A percentile compares a stretch with the other conserved stretches of the same genome.
Evolutionary conservation across 2,888 invertebrate genomes (phyloP).

Genomic region (Dione juno): DNA sequence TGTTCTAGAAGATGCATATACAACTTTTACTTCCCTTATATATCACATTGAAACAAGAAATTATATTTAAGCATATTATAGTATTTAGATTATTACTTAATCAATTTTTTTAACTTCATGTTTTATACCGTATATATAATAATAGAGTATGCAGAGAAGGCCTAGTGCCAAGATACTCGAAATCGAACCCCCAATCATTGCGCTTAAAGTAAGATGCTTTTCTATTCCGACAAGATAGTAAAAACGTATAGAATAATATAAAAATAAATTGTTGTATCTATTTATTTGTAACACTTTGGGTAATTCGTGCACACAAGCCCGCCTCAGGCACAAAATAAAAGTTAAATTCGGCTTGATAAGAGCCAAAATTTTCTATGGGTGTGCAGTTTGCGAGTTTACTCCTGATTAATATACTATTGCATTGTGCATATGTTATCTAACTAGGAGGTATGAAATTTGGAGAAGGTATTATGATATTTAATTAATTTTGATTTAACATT

Average conservation of each 20-base stretch:
- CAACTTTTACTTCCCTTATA: too few species aligned
- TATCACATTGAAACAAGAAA: too few species aligned
- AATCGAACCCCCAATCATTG: too few species aligned
- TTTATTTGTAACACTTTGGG: slow-evolving; percentile 49
- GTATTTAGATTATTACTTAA: too few species aligned
- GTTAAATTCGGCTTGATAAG: slow-evolving; percentile 75
- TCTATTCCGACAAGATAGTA: too few species aligned
- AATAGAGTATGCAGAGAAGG: too few species aligned
- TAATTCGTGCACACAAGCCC: slow-evolving; percentile 66
- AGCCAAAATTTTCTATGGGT: slow-evolving; percentile 81
- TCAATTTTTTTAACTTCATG: too few species aligned
- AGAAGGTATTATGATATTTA: not conserved
- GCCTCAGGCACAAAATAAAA: slow-evolving; percentile 79
- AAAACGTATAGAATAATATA: not conserved
- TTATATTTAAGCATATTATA: too few species aligned
- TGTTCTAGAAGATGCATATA: too few species aligned
- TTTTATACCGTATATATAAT: too few species aligned
- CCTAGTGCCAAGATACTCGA: too few species aligned
- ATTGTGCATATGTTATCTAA: slow-evolving; percentile 35
- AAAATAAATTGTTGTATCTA: slow-evolving; percentile 41
- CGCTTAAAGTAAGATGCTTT: too few species aligned
- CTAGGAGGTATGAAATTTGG: slow-evolving; percentile 16
- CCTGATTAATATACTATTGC: slow-evolving; percentile 39
- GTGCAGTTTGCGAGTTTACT: slow-evolving; percentile 56
- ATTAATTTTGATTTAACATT: not conserved